Base-by-base conservation (phyloP, 2,888 invertebrate species). In the Schizaphis graminum region DNA sequence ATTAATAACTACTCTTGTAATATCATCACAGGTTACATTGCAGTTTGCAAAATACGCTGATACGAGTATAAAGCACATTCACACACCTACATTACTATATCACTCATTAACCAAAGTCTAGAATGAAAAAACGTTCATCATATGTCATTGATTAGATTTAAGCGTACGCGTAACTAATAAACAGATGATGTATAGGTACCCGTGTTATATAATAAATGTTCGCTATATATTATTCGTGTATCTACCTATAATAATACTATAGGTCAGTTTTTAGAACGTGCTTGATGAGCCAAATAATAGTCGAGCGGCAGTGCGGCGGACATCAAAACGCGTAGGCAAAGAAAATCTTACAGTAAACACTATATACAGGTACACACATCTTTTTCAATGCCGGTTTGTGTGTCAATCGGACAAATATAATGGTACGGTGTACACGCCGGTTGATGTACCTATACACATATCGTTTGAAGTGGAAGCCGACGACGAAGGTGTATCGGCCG, bases 381-480 rank as follows among this genome's bases (percentile, higher is more conserved):
- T 77, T 0, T 47, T 47, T 47, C 44, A 35, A 35, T 35, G 77
- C 35, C 35, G 35, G 77, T 77, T 77, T 77, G 77, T 77, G 77
- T 77, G 77, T 77, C 67, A 67, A 67, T 67, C n/a, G 67, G 35
- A 67, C 67, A 35, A 67, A 67, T 21, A 67, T 67, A 67, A 67
- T 21, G 26, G 21, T 21, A 35, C 16, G n/a, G 67, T 67, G 3
- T 67, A 35, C 28, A 57, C 4, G 3, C 3, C 11, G 3, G 11
- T 67, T 7, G 35, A 35, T 35, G 77, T 77, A 77, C 7, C 35
- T 77, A 7, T 21, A 16, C n/a, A n/a, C n/a, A 16, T 77, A 21
- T 77, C 77, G 77, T 77, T 77, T 77, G 77, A 35, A 77, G 77
- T 77, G 77, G 35, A 77, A 35, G 77, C 77, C 77, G 77, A 77